A percentile compares a stretch with the other conserved stretches of the same genome.
phyloP scores from a whole-genome alignment of 2,888 invertebrate genomes.

The Melieria crassipennis region DNA sequence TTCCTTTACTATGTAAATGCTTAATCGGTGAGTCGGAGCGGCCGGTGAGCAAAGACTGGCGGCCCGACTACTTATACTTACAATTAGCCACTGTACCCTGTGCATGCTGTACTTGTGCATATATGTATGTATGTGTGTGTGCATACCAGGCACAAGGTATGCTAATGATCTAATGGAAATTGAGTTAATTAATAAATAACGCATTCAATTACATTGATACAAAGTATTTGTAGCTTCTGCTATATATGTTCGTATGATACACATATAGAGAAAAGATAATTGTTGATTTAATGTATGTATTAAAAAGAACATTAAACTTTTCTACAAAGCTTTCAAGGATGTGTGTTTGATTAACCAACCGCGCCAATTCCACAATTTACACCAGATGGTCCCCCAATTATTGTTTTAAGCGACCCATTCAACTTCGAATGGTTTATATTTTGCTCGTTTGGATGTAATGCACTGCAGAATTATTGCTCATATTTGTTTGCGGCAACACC shows the following conservation, averaged over 20 bases:
- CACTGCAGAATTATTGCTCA: too few relatives aligned
- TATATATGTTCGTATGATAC: neutral
- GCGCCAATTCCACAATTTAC: neutral
- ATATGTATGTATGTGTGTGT: conserved; percentile 18
- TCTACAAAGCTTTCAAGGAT: conserved; percentile 24
- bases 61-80: neutral
- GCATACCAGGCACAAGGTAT: conserved; percentile 5
- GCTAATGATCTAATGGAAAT: neutral
- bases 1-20: conserved; percentile 48
- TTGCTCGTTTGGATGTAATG: too few relatives aligned
- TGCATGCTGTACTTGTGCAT: neutral
- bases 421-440: too few relatives aligned
- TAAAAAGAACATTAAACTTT: conserved; percentile 31
- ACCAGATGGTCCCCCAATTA: neutral
- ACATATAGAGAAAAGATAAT: conserved; percentile 1
- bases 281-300: conserved; percentile 24
- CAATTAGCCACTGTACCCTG: neutral
- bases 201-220: conserved; percentile 19
- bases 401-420: too few relatives aligned
- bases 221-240: conserved; percentile 26
- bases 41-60: neutral
- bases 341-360: too few relatives aligned
- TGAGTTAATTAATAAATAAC: conserved; percentile 12
- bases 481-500: too few relatives aligned
- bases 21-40: conserved; percentile 28